phyloP scores from a whole-genome alignment of 2,797 vertebrate genomes.

The Decapterus maruadsi region DNA sequence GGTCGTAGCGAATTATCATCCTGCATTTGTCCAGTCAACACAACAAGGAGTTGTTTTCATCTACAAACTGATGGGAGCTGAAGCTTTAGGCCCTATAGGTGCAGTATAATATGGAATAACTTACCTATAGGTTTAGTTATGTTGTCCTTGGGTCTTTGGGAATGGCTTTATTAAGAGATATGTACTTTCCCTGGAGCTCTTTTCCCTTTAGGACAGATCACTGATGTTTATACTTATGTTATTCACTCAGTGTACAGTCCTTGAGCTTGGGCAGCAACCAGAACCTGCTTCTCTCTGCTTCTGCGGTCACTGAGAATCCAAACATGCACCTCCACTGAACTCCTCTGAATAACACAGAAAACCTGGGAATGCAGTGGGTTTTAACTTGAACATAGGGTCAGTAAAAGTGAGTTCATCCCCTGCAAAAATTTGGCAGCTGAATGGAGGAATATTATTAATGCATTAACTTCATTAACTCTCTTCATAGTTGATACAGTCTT shows the following conservation, averaged over 20 bases:
- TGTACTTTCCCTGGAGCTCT: background rate
- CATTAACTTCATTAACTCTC: background rate
- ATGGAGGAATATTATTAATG: constrained; percentile 7
- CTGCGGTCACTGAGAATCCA: constrained; percentile 37
- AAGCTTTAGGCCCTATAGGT: background rate
- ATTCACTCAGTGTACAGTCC: background rate
- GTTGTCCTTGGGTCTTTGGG: background rate
- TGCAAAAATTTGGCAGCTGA: background rate
- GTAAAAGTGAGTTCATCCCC: background rate
- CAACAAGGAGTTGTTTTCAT: background rate
- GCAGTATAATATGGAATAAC: background rate
- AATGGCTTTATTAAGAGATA: background rate
- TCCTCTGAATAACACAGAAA: background rate
- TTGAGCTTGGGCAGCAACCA: constrained; percentile 29
- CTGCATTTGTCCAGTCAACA: background rate
- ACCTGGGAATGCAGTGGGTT: background rate
- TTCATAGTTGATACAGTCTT: constrained; percentile 13
- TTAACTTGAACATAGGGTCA: constrained; percentile 7
- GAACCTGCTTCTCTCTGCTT: background rate
- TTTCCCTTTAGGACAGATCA: background rate
- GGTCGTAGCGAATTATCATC: background rate
- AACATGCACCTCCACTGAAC: constrained; percentile 15
- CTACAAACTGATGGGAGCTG: background rate
- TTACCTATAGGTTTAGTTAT: background rate
- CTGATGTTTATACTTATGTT: constrained; percentile 18